Percentiles rank a stretch among this genome's conserved stretches.
Conservation (phyloP, 1,140 invertebrate genomes). For the Dinothrombium tinctorium region DNA sequence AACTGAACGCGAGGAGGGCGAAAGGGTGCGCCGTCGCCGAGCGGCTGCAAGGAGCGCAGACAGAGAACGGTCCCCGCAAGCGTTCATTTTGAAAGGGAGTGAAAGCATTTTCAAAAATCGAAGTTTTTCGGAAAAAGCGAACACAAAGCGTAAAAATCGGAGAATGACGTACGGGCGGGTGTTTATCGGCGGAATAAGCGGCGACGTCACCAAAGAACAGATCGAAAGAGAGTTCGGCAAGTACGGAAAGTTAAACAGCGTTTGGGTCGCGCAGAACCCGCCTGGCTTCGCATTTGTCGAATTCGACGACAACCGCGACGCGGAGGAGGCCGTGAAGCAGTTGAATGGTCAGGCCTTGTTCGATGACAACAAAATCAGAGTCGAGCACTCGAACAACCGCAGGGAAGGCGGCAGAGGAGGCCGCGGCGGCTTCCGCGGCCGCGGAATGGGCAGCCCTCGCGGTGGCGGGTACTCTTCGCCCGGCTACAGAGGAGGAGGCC, state of each 20-base stretch:
- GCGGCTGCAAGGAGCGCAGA: too few species aligned
- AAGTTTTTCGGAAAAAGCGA: too few species aligned
- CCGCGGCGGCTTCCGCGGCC: slow-evolving; percentile 10
- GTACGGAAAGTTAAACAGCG: slow-evolving; percentile 29
- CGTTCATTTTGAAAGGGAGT: too few species aligned
- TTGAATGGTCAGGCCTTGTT: slow-evolving; percentile 24
- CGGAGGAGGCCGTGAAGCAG: slow-evolving; percentile 28
- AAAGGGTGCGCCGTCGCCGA: too few species aligned
- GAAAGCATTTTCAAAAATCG: too few species aligned
- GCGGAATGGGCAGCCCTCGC: slow-evolving; percentile 6
- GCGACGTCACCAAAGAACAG: slow-evolving; percentile 16
- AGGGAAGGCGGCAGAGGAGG: slow-evolving; percentile 12
- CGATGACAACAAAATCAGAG: slow-evolving; percentile 15
- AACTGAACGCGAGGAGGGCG: too few species aligned
- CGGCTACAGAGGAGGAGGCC: slow-evolving; percentile 1
- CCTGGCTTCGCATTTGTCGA: slow-evolving; percentile 35
- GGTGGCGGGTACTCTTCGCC: slow-evolving; percentile 8
- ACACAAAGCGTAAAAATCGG: too few species aligned
- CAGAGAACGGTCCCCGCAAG: too few species aligned
- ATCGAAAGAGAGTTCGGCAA: slow-evolving; percentile 27
- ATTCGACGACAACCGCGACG: slow-evolving; percentile 32
- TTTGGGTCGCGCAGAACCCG: slow-evolving; percentile 35
- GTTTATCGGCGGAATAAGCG: slow-evolving; percentile 17
- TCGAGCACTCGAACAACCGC: slow-evolving; percentile 14
- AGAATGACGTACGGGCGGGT: slow-evolving; percentile 9